Conservation (phyloP, 2,113 vertebrate species). For the Peromyscus leucopus region DNA sequence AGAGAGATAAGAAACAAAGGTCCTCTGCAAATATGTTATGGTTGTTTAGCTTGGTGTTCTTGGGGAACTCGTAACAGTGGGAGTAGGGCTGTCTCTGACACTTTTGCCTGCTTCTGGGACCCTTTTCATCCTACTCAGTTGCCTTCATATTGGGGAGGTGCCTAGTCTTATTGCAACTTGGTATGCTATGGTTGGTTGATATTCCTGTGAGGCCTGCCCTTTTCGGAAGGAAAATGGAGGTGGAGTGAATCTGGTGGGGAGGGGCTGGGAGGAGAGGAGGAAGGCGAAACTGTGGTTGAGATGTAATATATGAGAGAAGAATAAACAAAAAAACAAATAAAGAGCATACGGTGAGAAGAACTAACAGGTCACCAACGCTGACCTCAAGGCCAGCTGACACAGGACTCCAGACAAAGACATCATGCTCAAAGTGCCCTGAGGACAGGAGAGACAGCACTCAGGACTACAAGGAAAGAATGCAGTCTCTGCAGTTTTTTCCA, state of each 20-base stretch:
- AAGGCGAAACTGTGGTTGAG: not conserved
- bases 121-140: not conserved
- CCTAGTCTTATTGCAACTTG: not conserved
- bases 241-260: not conserved
- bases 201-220: not conserved
- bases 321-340: not conserved
- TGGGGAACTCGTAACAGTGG: not conserved
- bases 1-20: not conserved
- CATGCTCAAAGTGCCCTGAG: not conserved
- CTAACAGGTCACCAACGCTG: not conserved
- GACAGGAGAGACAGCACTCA: not conserved
- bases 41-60: not conserved
- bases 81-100: not conserved
- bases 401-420: not conserved
- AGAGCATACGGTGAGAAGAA: not conserved
- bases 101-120: not conserved
- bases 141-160: not conserved
- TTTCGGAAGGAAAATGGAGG: not conserved
- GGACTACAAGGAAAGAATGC: not conserved
- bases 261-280: not conserved
- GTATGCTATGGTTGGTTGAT: not conserved
- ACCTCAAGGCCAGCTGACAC: not conserved
- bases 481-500: not conserved
- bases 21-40: not conserved
- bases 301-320: not conserved